Evolutionary conservation across 2,888 invertebrate species (phyloP), one percentile per base, ranked within the genome.

Genomic region (Chymomyza caudatula): DNA sequence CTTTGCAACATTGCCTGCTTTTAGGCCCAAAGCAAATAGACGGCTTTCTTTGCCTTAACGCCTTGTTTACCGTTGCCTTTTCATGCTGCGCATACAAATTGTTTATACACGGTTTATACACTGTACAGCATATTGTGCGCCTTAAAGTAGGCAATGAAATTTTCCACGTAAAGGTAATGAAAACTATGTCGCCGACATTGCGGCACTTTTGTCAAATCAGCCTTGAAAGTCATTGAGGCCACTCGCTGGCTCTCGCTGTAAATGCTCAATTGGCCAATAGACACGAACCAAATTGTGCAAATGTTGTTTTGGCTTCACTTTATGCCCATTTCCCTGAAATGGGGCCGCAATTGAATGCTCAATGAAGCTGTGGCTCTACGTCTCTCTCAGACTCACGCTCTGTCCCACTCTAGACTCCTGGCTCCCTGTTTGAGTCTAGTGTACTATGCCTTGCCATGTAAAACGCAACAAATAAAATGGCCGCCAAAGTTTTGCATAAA

Each of bases 341-440:
- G 76, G 78, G 77, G 78, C 85, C 82, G 29, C 29, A 84, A 79
- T 84, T 84, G 80, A 78, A 80, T 80, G 69, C 79, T 68, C 72
- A 84, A 84, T 80, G 82, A 84, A 74, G 78, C 72, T 65, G 29
- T 8, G 25, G 25, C 25, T 25, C 29, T 2, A 6, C 11, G n/a
- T 37, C 11, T 37, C 29, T 37, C 11, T 4, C 11, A n/a, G n/a
- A n/a, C 11, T 37, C 29, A 11, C 8, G 6, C 29, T 5, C 29
- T 29, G 6, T 29, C 29, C 11, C 2, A 11, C 29, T 29, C 29
- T 2, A n/a, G n/a, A n/a, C n/a, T 29, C 11, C 11, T 0, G 11
- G 29, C 11, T 37, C 29, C 11, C 29, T 8, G 11, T 11, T 37
- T 11, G 1, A 3, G 29, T 37, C 29, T 37, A 37, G 29, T 11